Base-by-base conservation (phyloP, 2,113 vertebrate species). In the Phalacrocorax carbo region DNA sequence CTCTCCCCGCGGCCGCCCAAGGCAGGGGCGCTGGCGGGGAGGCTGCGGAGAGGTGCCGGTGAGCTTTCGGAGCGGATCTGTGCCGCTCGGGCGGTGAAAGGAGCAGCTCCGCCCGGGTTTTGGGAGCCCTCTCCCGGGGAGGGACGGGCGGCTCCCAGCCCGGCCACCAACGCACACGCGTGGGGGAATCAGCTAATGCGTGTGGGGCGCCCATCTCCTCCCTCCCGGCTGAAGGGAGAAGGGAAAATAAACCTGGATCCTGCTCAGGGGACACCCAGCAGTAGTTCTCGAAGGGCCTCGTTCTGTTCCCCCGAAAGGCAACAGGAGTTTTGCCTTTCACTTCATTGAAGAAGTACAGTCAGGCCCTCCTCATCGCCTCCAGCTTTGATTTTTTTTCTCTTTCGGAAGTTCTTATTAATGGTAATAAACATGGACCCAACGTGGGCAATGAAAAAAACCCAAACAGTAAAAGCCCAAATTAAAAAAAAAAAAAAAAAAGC, bases 141-240 rank as follows among this genome's bases (percentile, higher is more conserved):
- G 36, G 20, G 2, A 8, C 32, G 3, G 75, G 30, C 19, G n/a
- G 44, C n/a, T 65, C 26, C 82, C 2, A 46, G 22, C 76, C 18
- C 25, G 8, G 4, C 38, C 29, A 5, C 23, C 7, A 4, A 5
- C 4, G 48, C 21, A 21, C 9, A 6, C 57, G 13, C 44, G 2
- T 20, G 27, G 52, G 40, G 42, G 16, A 48, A 29, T 1, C 3
- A 22, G 27, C 4, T 13, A 17, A 4, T 2, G 0, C 1, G 10
- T 11, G 1, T 29, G 20, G 9, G 40, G 46, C 16, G 10, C 27
- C 52, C 62, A 3, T 14, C 64, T 66, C 19, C 23, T 54, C 40
- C 51, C 26, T 20, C 36, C 15, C 8, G 52, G 40, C 46, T 71
- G 61, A 36, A 54, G 11, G 61, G 12, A 75, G 4, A 65, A 26